Conservation (phyloP, 1,140 invertebrate species). For the Cydia strobilella region DNA sequence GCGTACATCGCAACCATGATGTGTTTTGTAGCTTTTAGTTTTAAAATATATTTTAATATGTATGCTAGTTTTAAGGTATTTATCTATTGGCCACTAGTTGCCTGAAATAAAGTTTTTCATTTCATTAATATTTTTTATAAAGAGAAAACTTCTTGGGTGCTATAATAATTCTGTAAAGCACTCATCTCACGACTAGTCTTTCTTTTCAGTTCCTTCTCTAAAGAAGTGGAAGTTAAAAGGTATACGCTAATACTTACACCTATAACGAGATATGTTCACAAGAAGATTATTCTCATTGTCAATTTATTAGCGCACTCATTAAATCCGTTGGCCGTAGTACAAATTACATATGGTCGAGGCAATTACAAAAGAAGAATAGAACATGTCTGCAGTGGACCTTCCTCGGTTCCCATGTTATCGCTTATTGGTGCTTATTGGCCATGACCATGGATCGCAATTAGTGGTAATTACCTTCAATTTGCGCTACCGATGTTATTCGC, state of each 20-base stretch:
- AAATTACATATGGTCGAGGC: neutral
- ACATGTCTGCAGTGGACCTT: slow-evolving; percentile 47
- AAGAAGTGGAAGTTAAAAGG: too few relatives aligned
- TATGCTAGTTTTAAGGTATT: too few relatives aligned
- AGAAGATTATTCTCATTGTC: neutral
- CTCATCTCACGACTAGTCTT: too few relatives aligned
- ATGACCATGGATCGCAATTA: slow-evolving; percentile 77
- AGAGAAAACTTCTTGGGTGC: too few relatives aligned
- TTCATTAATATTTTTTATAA: too few relatives aligned
- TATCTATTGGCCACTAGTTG: too few relatives aligned
- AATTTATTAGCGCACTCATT: slow-evolving; percentile 13
- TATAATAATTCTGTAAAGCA: too few relatives aligned
- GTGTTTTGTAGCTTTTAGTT: too few relatives aligned
- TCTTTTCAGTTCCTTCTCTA: too few relatives aligned
- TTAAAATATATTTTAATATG: too few relatives aligned
- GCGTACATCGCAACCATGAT: too few relatives aligned
- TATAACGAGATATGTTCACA: neutral
- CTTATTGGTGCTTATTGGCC: slow-evolving; percentile 79
- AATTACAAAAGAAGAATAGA: neutral
- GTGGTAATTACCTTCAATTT: slow-evolving; percentile 78
- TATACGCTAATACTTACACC: neutral
- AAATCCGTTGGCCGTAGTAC: neutral
- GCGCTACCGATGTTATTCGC: slow-evolving; percentile 69
- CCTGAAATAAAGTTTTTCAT: too few relatives aligned
- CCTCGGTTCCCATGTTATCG: slow-evolving; percentile 66